phyloP scores from a whole-genome alignment of 35 echinoderm and acorn worm genomes.

The Lytechinus pictus region DNA sequence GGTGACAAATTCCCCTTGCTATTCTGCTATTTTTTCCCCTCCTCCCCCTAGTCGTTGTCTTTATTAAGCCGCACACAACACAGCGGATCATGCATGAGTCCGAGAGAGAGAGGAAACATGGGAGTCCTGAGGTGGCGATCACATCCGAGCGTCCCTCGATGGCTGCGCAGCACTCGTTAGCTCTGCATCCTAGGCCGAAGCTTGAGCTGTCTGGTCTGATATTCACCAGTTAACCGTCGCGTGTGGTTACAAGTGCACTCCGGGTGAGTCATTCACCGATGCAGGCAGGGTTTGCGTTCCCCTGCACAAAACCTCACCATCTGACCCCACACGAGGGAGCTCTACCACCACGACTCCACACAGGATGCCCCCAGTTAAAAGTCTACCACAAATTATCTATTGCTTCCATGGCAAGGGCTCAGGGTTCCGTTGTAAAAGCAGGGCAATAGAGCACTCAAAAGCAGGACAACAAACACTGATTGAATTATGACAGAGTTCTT shows the following conservation, averaged over 20 bases:
- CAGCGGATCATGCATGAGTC: neutral
- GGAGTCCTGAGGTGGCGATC: conserved; percentile 6
- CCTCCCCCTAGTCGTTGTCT: neutral
- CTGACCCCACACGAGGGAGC: neutral
- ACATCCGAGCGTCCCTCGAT: conserved; percentile 8
- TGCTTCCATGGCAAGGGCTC: neutral
- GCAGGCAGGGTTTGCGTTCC: neutral
- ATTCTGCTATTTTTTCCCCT: neutral
- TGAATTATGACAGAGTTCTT: neutral
- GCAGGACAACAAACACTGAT: neutral
- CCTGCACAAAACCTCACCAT: neutral
- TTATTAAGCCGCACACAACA: neutral
- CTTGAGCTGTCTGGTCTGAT: neutral
- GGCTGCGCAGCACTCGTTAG: neutral
- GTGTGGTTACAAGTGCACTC: conserved; percentile 3
- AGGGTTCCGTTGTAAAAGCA: neutral
- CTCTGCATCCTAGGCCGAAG: neutral
- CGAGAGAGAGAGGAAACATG: conserved; percentile 3
- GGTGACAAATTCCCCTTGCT: neutral
- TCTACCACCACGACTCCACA: neutral
- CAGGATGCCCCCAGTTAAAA: neutral
- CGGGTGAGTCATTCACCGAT: neutral
- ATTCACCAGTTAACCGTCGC: neutral
- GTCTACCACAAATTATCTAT: conserved; percentile 19
- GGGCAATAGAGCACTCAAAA: neutral